Evolutionary conservation across 2,113 vertebrate species (phyloP), one percentile per base, ranked within the genome.

Genomic region (Anolis sagrei): DNA sequence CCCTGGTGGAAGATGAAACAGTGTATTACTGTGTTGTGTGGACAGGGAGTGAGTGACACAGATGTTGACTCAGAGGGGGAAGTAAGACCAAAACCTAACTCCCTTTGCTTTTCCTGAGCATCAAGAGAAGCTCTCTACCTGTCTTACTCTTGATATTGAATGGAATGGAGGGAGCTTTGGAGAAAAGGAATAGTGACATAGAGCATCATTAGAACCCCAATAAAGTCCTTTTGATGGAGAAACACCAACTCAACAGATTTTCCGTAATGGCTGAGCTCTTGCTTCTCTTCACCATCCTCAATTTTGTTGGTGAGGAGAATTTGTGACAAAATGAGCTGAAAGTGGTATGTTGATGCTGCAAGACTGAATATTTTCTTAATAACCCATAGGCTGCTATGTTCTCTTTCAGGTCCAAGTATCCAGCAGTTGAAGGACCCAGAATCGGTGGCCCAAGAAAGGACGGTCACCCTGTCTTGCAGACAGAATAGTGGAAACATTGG

Each of bases 361-460:
- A 66, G 2, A 27, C 23, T 0, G 27, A 68, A 68, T 27, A 68
- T 29, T 25, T 29, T 68, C 14, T 70, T 70, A 66, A 66, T 66
- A 66, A 66, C 6, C 19, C 1, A 27, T 70, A 1, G 14, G n/a
- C 34, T 39, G 5, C 34, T 34, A 4, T 73, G 16, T 39, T 32
- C 54, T 51, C 27, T 80, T 80, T 11, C 49, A 81, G 72, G 54
- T 39, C 72, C 54, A 25, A 79, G 64, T n/a, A 27, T 86, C 61
- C 89, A 90, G 82, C 85, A 87, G 72, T 69, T 86, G 51, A 83
- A 61, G 70, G 8, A 32, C 1, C 34, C 73, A 18, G 61, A 87
- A 9, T 54, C 25, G 11, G 72, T 83, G 23, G 39, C 81, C 5
- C 32, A 27, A 39, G 89, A 82, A 62, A 23, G 80, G 44, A 87